Conservation (phyloP, 2,113 vertebrate species). For the Puffinus mauretanicus region DNA sequence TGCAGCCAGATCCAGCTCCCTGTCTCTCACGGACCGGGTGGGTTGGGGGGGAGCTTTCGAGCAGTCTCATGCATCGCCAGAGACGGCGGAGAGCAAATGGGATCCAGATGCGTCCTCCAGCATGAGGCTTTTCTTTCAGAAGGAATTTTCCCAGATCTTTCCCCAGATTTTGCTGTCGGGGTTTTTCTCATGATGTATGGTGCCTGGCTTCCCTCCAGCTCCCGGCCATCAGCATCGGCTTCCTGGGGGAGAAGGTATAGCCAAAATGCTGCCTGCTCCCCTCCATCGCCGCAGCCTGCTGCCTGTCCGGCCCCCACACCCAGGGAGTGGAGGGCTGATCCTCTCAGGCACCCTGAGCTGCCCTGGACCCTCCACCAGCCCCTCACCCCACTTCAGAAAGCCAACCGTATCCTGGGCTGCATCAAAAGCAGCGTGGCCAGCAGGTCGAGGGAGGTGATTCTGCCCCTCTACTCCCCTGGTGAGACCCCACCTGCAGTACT, state of each 20-base stretch:
- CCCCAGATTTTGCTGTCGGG: background rate
- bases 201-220: background rate
- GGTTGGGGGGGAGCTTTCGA: background rate
- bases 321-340: background rate
- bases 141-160: background rate
- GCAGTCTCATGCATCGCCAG: background rate
- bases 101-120: constrained; percentile 21
- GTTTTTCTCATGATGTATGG: background rate
- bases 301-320: accelerated
- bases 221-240: background rate
- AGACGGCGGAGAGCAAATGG: background rate
- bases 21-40: background rate
- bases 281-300: background rate
- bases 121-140: background rate
- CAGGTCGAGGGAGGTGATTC: background rate
- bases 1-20: background rate
- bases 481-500: background rate
- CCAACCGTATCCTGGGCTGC: background rate
- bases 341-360: background rate
- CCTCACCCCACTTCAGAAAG: background rate
- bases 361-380: no score
- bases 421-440: background rate
- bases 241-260: background rate
- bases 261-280: background rate
- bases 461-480: background rate